Percentiles rank a stretch among this genome's conserved stretches.
Evolutionary conservation across 1,140 invertebrate genomes (phyloP).

Genomic region (Drosophila gunungcola): DNA sequence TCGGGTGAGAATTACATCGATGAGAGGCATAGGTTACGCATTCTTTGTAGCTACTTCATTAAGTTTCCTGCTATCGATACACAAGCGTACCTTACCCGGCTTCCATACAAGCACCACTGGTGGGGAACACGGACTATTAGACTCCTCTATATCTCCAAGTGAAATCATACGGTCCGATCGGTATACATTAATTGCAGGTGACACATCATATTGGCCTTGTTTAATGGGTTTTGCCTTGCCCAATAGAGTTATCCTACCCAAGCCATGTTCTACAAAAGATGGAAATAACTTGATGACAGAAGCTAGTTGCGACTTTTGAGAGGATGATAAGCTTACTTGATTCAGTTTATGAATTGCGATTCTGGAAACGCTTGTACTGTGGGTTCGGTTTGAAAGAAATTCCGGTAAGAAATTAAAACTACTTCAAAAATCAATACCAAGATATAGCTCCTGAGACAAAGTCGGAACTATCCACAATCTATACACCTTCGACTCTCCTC

Average conservation of each 20-base stretch:
- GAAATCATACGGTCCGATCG: too few species aligned
- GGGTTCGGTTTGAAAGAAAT: not conserved
- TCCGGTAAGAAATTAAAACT: not conserved
- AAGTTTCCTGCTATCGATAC: conserved; percentile 3
- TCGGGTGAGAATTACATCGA: not conserved
- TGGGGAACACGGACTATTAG: not conserved
- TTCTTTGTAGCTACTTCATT: conserved; percentile 6
- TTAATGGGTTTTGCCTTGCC: conserved; percentile 2
- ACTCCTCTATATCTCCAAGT: conserved; percentile 2
- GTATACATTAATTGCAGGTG: conserved; percentile 2
- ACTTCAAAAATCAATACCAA: conserved; percentile 5
- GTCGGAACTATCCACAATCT: not conserved
- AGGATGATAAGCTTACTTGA: not conserved
- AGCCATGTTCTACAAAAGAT: not conserved
- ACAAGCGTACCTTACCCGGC: conserved; percentile 1
- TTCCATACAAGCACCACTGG: not conserved
- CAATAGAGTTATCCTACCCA: not conserved
- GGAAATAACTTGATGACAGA: not conserved
- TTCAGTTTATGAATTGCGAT: not conserved
- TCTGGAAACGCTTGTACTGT: not conserved
- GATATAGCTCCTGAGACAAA: not conserved
- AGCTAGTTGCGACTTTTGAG: not conserved
- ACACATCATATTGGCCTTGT: not conserved
- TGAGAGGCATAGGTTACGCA: not conserved
- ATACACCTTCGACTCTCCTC: not conserved